A percentile compares a stretch with the other conserved stretches of the same genome.
These are phyloP conservation scores for Atta colombica DNA, from an alignment of 1,140 invertebrate genomes.

Conservation along the genomic window DNA sequence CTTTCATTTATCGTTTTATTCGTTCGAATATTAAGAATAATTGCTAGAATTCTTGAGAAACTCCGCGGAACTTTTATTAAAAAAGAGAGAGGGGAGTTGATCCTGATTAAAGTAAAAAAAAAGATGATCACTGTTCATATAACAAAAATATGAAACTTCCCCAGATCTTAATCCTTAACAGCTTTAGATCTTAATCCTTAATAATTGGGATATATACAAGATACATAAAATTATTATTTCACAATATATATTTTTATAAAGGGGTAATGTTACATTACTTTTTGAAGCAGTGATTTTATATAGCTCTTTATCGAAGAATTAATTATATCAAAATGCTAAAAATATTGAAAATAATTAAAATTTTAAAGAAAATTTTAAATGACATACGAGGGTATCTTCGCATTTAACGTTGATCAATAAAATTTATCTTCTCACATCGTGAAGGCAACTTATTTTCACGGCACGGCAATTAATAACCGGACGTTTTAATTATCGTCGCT, in stretches of 20 bases:
- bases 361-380: not conserved
- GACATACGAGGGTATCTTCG: not conserved
- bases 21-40: not conserved
- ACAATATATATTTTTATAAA: not conserved
- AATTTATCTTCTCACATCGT: not conserved
- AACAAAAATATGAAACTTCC: not conserved
- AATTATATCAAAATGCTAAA: not conserved
- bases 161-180: not conserved
- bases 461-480: constrained; percentile 52
- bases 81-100: not conserved
- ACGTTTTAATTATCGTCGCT: constrained; percentile 55
- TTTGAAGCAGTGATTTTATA: not conserved
- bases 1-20: not conserved
- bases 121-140: not conserved
- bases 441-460: constrained; percentile 43
- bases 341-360: not conserved
- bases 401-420: constrained; percentile 21
- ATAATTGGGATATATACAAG: not conserved
- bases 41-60: not conserved
- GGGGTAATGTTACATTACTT: not conserved
- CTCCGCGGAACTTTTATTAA: not conserved
- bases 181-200: not conserved
- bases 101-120: not conserved
- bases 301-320: not conserved
- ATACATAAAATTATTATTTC: not conserved